Base-by-base conservation (phyloP, 1,140 invertebrate species). In the Ceratosolen fusciceps region DNA sequence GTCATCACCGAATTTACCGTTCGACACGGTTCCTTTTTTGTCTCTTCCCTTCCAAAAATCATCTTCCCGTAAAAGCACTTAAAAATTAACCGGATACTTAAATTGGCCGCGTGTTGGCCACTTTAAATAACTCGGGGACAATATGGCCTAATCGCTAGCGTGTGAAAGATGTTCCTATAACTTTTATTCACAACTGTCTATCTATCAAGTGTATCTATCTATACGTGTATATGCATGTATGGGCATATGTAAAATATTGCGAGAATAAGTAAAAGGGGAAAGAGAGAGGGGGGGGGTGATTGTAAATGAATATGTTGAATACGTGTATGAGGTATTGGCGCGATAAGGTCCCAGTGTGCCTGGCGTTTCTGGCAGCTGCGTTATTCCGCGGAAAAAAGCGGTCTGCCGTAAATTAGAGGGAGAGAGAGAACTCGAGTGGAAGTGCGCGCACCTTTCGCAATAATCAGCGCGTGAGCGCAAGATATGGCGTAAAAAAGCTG, bases 391-490 rank as follows among this genome's bases (percentile, higher is more conserved):
- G 52, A 80, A 82, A 82, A 82, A n/a, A 80, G 73, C 49, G 39
- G 74, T 76, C 49, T 74, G 74, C 81, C 79, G 79, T 82, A 75
- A 82, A 82, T 82, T 80, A 82, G 56, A 82, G 71, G 79, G 21
- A 12, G 10, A 52, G 10, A 52, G 4, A 52, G 60, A 37, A 31
- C 2, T 14, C n/a, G 16, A 65, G 12, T 65, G 60, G 60, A 65
- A n/a, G 31, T 37, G 19, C 54, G 58, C 26, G 54, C 56, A 39
- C 37, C 26, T 80, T 80, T 70, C 79, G 65, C 54, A 75, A 75
- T 75, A 70, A 26, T 65, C 39, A 54, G 29, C 37, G 37, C 72
- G 43, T 31, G 29, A 26, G 49, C 54, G 29, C 19, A 19, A 39
- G 71, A 56, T 26, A 24, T 52, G 26, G 49, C 76, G 67, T 60